A percentile compares a stretch with the other conserved stretches of the same genome.
Conservation (phyloP, 2,888 invertebrate genomes). For the Lasioglossum leucozonium region DNA sequence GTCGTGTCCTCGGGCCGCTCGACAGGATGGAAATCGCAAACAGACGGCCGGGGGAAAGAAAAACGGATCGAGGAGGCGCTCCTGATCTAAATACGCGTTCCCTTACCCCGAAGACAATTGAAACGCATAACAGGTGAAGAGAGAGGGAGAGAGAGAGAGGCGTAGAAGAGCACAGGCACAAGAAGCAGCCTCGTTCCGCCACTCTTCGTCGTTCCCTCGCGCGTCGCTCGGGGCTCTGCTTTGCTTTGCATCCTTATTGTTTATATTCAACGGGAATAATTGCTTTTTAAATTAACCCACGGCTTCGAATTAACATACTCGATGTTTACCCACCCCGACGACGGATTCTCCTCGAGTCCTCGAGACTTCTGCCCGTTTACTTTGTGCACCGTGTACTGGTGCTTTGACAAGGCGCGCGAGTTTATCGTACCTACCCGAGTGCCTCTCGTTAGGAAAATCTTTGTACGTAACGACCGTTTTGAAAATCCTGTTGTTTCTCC, state of each 20-base stretch:
- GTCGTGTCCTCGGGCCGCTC: slow-evolving; percentile 11
- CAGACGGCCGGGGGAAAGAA: background rate
- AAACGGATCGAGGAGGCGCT: slow-evolving; percentile 6
- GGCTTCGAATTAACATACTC: slow-evolving; percentile 71
- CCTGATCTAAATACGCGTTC: slow-evolving; percentile 62
- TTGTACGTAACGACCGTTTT: background rate
- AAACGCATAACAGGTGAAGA: slow-evolving; percentile 45
- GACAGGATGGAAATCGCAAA: slow-evolving; percentile 53
- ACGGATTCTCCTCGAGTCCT: background rate
- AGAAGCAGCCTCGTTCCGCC: background rate
- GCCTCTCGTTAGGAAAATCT: background rate
- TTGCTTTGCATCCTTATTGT: slow-evolving; percentile 67
- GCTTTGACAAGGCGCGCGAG: background rate
- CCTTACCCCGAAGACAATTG: slow-evolving; percentile 59
- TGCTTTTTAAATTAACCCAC: slow-evolving; percentile 77
- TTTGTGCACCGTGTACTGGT: background rate
- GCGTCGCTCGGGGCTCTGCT: slow-evolving; percentile 8
- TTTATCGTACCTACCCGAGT: background rate
- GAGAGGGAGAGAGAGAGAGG: background rate
- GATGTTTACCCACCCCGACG: slow-evolving; percentile 41
- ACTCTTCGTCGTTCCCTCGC: slow-evolving; percentile 11
- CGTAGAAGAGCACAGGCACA: background rate
- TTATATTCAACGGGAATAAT: slow-evolving; percentile 73
- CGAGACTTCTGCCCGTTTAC: slow-evolving; percentile 16
- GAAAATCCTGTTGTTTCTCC: background rate